A percentile compares a stretch with the other conserved stretches of the same genome.
phyloP scores from a whole-genome alignment of 2,797 vertebrate species.

The Bradypodion ventrale region DNA sequence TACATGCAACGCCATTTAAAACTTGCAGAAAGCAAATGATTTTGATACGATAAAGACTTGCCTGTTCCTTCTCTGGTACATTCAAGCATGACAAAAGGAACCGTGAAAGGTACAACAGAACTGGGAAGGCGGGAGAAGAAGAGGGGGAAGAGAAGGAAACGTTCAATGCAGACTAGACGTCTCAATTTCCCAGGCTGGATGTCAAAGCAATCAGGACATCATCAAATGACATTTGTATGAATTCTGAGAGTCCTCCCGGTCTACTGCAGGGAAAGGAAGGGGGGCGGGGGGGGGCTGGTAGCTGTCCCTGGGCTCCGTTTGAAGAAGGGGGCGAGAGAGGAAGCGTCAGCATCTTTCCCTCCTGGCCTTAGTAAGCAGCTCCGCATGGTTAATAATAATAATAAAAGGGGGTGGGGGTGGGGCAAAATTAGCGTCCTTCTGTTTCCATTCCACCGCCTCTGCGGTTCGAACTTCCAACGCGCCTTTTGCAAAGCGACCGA shows the following conservation, averaged over 20 bases:
- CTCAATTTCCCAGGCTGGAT: neutral
- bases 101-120: neutral
- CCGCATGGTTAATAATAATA: neutral
- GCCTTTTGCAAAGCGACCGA: neutral
- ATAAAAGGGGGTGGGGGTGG: neutral
- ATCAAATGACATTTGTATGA: neutral
- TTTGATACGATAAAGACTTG: constrained; percentile 24
- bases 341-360: neutral
- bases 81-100: neutral
- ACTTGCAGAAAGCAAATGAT: neutral
- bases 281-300: too few relatives aligned
- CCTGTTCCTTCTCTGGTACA: neutral
- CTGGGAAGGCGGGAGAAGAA: neutral
- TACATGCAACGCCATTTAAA: constrained; percentile 7
- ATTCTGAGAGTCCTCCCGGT: neutral
- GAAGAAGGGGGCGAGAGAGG: neutral
- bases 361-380: constrained; percentile 4
- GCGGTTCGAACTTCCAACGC: neutral
- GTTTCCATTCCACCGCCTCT: constrained; percentile 1
- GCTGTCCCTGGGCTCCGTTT: neutral
- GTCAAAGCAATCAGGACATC: neutral
- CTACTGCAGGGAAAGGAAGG: neutral
- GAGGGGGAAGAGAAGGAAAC: neutral
- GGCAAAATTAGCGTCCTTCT: neutral
- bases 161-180: neutral